These are phyloP conservation scores for Drosophila eugracilis DNA, from an alignment of 1,140 invertebrate species.

Conservation along the genomic window DNA sequence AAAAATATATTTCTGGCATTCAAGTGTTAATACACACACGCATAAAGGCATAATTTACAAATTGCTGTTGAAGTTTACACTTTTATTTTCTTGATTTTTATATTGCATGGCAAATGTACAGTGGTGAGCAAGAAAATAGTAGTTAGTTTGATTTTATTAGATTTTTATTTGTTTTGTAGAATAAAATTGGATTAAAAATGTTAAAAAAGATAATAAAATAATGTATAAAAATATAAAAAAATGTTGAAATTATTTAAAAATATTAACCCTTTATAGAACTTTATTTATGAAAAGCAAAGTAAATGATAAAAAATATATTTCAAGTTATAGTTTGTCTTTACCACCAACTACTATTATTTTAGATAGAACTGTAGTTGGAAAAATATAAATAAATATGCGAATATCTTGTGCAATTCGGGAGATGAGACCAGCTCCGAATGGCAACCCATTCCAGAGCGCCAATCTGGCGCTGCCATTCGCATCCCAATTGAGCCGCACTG, in stretches of 20 bases:
- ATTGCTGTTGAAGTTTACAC: conserved; percentile 17
- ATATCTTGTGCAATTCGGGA: conserved; percentile 35
- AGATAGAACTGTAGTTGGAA: conserved; percentile 1
- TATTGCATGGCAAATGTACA: conserved; percentile 12
- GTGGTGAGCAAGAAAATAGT: neutral
- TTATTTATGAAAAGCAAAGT: neutral
- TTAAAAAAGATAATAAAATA: no score
- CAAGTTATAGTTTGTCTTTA: no score
- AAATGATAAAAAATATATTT: no score
- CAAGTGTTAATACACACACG: conserved; percentile 48
- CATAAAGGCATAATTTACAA: conserved; percentile 62
- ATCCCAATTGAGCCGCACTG: conserved; percentile 73
- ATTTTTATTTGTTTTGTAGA: neutral
- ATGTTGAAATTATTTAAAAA: no score
- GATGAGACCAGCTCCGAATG: conserved; percentile 14
- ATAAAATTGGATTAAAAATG: no score
- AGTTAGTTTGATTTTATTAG: no score
- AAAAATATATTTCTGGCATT: conserved; percentile 8
- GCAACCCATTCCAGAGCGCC: neutral
- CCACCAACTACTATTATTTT: neutral
- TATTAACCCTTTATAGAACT: neutral
- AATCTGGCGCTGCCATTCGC: conserved; percentile 49
- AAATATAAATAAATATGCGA: conserved; percentile 50
- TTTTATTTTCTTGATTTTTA: conserved; percentile 31
- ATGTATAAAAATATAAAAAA: no score